Conservation (phyloP, 2,113 vertebrate genomes). For the Fulica atra region DNA sequence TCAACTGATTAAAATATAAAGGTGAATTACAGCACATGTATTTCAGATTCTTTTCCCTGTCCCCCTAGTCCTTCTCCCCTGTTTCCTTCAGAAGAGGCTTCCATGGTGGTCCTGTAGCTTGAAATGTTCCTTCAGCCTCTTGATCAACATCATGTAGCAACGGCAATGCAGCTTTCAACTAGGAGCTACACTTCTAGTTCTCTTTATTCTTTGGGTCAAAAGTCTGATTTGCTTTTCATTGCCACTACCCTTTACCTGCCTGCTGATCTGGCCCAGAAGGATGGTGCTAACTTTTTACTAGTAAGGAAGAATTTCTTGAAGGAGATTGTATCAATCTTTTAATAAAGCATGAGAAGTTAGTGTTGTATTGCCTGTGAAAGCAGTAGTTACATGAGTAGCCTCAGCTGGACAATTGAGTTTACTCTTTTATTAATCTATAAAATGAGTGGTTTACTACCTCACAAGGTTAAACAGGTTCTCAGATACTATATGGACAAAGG, state of each 20-base stretch:
- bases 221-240: background rate
- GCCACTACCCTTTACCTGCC: background rate
- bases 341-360: background rate
- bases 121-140: background rate
- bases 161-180: background rate
- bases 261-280: background rate
- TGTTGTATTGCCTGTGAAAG: background rate
- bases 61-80: accelerated
- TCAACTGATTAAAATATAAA: background rate
- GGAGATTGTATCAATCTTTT: background rate
- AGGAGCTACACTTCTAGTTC: background rate
- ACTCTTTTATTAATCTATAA: background rate
- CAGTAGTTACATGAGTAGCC: background rate
- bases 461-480: background rate
- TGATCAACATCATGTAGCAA: background rate
- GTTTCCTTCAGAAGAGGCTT: background rate
- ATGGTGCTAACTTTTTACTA: background rate
- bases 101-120: background rate
- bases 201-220: background rate
- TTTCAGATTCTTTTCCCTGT: background rate
- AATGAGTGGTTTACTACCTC: background rate
- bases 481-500: background rate
- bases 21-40: background rate
- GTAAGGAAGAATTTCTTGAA: background rate
- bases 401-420: background rate